Evolutionary conservation across 2,888 invertebrate species (phyloP), one percentile per base, ranked within the genome.

Genomic region (Volucella bombylans): DNA sequence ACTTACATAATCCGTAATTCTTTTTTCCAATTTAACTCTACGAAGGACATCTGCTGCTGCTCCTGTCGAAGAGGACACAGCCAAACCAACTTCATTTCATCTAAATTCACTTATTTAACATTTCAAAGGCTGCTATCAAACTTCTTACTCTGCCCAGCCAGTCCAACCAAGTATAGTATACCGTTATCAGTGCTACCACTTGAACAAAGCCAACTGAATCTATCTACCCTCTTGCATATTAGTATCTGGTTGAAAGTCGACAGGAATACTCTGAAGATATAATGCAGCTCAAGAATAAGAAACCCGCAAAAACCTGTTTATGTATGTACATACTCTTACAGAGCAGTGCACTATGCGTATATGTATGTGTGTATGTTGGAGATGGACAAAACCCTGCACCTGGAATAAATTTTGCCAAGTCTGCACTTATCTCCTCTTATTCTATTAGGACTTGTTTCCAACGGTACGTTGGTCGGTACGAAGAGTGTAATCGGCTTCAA

Each of bases 51-150:
- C 62, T 79, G 72, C 61, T 73, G 31, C 14, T 54, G 67, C 61
- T 73, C 41, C 14, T 54, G 67, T 38, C 47, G 39, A 43, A 39
- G 15, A 11, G 39, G 12, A 43, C 12, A 65, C 49, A 64, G 3
- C 31, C n/a, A 55, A 54, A 38, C 43, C 54, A 57, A 68, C 52
- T 77, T 71, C 38, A 59, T 73, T 47, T 69, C 64, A 74, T 79
- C 59, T 47, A 31, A 80, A 80, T 72, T 80, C 85, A 55, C 61
- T 76, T 81, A 72, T 71, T 79, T 72, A 76, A 85, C 80, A 77
- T 81, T 71, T 80, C 80, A 85, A 85, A 85, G 81, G n/a, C 1
- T 23, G 23, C 31, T 62, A 65, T 67, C 67, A 50, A 68, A 78
- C 64, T 57, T 57, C 41, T 55, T 68, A 61, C 54, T 31, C 39